These are phyloP conservation scores for Gallinago solitaria DNA, from an alignment of 2,797 vertebrate species.

Conservation along the genomic window DNA sequence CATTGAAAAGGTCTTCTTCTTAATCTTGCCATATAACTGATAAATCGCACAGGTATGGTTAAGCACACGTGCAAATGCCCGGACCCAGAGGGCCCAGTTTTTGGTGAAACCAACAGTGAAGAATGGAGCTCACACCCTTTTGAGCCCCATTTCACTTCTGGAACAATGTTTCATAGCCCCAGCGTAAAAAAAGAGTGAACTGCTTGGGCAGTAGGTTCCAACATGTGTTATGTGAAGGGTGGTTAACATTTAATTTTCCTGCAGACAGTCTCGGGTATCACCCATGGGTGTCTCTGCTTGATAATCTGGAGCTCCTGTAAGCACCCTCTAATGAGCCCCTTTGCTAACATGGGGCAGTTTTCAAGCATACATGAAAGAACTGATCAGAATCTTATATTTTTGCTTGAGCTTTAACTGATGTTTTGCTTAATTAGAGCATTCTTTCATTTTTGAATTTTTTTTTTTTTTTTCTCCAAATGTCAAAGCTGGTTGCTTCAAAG, in stretches of 20 bases:
- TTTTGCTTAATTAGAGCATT: conserved; percentile 44
- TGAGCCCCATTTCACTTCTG: neutral
- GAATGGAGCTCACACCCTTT: neutral
- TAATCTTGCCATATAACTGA: neutral
- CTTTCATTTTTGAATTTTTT: neutral
- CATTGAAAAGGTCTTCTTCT: neutral
- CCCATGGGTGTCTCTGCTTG: neutral
- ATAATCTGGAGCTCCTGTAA: neutral
- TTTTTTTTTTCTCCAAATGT: neutral
- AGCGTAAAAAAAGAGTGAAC: neutral
- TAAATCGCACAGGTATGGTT: neutral
- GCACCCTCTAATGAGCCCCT: neutral
- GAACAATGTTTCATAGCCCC: neutral
- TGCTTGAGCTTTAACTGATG: conserved; percentile 22
- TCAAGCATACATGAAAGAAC: neutral
- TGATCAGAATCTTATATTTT: conserved; percentile 7
- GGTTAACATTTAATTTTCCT: neutral
- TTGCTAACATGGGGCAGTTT: neutral
- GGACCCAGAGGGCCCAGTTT: neutral
- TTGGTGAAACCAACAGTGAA: neutral
- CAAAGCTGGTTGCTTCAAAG: conserved; percentile 56
- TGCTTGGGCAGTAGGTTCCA: neutral
- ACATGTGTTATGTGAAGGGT: neutral
- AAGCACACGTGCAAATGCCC: neutral
- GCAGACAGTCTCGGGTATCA: neutral